Evolutionary conservation across 2,113 vertebrate species (phyloP).

Genomic region (Numida meleagris): DNA sequence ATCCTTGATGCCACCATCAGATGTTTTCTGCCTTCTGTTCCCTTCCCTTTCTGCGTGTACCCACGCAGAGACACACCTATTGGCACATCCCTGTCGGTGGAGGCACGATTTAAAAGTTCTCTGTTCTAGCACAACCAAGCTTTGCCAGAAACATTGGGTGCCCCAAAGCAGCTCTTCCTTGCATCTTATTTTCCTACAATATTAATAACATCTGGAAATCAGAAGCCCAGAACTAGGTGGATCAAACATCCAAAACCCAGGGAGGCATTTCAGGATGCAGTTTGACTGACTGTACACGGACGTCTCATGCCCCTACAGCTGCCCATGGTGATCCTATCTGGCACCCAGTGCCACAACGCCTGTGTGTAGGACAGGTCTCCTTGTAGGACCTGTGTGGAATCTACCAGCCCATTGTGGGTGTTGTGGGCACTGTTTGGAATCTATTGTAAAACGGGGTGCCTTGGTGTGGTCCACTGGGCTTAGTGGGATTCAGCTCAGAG

Average conservation of each 20-base stretch:
- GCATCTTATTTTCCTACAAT: background rate
- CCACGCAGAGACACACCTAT: background rate
- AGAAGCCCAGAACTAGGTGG: background rate
- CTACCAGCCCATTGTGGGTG: background rate
- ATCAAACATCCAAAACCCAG: background rate
- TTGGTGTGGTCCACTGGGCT: background rate
- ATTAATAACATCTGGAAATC: background rate
- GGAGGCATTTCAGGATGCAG: accelerated
- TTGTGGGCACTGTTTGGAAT: background rate
- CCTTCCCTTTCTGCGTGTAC: background rate
- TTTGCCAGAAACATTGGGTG: accelerated
- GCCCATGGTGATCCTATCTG: background rate
- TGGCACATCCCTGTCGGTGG: background rate
- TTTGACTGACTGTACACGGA: background rate
- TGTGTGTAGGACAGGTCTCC: background rate
- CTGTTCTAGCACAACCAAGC: background rate
- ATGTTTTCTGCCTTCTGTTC: background rate
- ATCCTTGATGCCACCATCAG: background rate
- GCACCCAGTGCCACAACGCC: background rate
- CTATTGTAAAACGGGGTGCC: background rate
- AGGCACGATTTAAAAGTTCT: background rate
- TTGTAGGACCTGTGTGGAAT: background rate
- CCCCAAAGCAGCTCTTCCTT: background rate
- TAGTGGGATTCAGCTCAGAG: background rate
- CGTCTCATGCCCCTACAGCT: background rate